These are phyloP conservation scores for Elaphurus davidianus DNA, from an alignment of 2,113 vertebrate species.

Conservation along the genomic window DNA sequence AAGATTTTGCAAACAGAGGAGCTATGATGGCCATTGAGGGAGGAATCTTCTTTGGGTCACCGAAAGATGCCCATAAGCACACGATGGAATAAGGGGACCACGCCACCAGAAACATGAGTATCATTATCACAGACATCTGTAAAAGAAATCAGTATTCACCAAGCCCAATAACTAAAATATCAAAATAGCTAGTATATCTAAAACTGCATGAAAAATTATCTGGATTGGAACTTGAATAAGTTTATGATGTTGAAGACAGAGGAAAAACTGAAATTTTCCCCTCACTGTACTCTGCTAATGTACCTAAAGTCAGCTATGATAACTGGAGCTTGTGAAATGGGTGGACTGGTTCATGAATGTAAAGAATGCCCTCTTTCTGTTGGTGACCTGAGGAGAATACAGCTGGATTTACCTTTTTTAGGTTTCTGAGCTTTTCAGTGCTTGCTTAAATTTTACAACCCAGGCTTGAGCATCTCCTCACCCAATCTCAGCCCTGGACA, in stretches of 20 bases:
- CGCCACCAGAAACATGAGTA: conserved; percentile 95
- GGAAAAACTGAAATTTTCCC: not conserved
- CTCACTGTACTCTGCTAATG: not conserved
- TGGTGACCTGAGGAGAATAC: not conserved
- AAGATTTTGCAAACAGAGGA: conserved; percentile 98
- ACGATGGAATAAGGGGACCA: conserved; percentile 98
- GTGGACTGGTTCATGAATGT: not conserved
- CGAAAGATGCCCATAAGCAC: conserved; percentile 97
- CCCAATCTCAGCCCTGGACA: not conserved
- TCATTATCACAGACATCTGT: conserved; percentile 98
- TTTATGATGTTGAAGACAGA: not conserved
- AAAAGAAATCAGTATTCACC: conserved; percentile 46
- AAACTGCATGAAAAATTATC: not conserved
- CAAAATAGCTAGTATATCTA: not conserved
- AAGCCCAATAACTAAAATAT: not conserved
- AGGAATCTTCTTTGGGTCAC: conserved; percentile 91
- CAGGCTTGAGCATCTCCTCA: not conserved
- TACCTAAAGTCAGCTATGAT: not conserved
- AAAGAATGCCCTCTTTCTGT: not conserved
- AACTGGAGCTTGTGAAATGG: not conserved
- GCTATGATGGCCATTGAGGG: conserved; percentile 95
- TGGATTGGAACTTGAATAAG: not conserved
- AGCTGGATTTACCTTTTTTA: not conserved
- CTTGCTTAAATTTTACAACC: not conserved
- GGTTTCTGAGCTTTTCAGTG: not conserved